Base-by-base conservation (phyloP, 1,140 invertebrate genomes). In the Medauroidea extradentata region DNA sequence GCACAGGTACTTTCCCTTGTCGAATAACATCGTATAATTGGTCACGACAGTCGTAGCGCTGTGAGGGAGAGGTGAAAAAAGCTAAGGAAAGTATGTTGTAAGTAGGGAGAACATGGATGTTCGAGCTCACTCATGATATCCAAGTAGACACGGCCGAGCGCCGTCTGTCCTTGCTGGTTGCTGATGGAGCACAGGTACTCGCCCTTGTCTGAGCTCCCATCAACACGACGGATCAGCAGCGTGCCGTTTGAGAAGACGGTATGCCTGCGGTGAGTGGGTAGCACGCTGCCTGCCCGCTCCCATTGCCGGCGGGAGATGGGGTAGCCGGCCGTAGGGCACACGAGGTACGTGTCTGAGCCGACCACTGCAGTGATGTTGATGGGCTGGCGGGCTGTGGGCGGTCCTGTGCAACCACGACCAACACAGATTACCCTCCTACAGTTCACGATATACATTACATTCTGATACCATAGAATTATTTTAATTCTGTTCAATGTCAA, bases 261-360 rank as follows among this genome's bases (percentile, higher is more conserved):
- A 66, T 85, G 83, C 64, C 84, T 76, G 55, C 79, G 71, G 70
- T 82, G 80, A 58, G 76, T 71, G 8, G 78, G 79, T 38, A 81
- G 66, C 18, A 71, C 66, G 4, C 72, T 69, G 9, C 73, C 73
- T 29, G 71, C 71, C 13, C 73, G 69, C 29, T 76, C 79, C 84
- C 86, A 88, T 27, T 76, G 76, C 4, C 85, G 81, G 2, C 74
- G 76, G 11, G 79, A 83, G 58, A 94, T 85, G 7, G 93, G 92
- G 75, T 89, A 92, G n/a, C 93, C 93, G 8, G 90, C 89, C 59
- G 93, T 92, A 57, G 91, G 91, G 75, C 93, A 96, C 53, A 86
- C 84, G 16, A 96, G 78, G 49, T 83, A 82, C 42, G 91, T 79
- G 68, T 88, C 84, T 42, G 86, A 77, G 27, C 89, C 89, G 38